phyloP scores from a whole-genome alignment of 2,888 invertebrate species.

The Lordiphosa fenestrarum region DNA sequence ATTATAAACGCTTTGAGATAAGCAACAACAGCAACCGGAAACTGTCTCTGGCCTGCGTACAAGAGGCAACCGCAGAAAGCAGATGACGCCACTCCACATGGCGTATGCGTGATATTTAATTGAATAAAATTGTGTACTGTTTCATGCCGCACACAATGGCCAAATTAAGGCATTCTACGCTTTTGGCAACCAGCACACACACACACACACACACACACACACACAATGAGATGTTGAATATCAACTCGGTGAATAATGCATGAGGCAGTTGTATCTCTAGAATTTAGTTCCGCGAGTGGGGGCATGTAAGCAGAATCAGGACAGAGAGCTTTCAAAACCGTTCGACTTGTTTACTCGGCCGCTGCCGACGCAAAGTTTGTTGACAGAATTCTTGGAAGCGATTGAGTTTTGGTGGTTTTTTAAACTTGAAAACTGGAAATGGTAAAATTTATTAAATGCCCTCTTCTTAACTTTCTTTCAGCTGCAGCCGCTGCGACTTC shows the following conservation, averaged over 20 bases:
- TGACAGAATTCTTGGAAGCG: too few species aligned
- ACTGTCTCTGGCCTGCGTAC: conserved; percentile 4
- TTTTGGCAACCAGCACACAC: background rate
- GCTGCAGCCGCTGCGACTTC: background rate
- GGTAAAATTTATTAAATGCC: conserved; percentile 3
- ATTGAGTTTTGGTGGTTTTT: too few species aligned
- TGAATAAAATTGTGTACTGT: conserved; percentile 47
- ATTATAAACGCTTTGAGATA: conserved; percentile 57
- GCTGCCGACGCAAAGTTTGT: too few species aligned
- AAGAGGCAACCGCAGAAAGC: conserved; percentile 7
- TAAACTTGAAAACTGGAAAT: conserved; percentile 4
- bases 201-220: background rate
- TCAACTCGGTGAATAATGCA: too few species aligned
- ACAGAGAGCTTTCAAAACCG: too few species aligned
- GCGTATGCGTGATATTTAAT: conserved; percentile 43
- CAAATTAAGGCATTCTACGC: background rate
- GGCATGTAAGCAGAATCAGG: too few species aligned
- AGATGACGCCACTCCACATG: conserved; percentile 20
- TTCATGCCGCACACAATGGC: conserved; percentile 5
- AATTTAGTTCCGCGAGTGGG: too few species aligned
- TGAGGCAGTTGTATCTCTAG: too few species aligned
- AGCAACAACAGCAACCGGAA: conserved; percentile 16
- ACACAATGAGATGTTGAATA: background rate
- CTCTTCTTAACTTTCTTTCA: background rate
- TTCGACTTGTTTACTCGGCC: too few species aligned